phyloP scores from a whole-genome alignment of 2,888 invertebrate genomes.

The Trichogramma evanescens region DNA sequence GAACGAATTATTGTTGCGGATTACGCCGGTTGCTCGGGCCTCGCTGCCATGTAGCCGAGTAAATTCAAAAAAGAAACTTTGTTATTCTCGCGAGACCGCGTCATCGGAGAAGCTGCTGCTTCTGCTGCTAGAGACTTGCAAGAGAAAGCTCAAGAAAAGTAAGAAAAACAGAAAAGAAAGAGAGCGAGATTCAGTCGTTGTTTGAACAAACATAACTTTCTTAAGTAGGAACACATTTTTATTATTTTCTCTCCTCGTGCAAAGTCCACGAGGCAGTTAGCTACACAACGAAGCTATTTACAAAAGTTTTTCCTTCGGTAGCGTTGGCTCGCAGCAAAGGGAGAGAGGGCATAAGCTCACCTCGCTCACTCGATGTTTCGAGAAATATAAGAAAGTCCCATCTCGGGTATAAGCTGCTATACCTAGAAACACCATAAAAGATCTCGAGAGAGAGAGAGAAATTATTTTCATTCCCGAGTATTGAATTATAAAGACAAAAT shows the following conservation, averaged over 20 bases:
- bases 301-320: too few relatives aligned
- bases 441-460: background rate
- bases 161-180: too few relatives aligned
- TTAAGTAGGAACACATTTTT: slow-evolving; percentile 10
- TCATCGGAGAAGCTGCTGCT: background rate
- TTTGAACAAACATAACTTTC: slow-evolving; percentile 7
- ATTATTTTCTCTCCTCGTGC: slow-evolving; percentile 4
- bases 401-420: too few relatives aligned
- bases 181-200: background rate
- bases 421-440: background rate
- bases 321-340: too few relatives aligned
- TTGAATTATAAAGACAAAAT: background rate
- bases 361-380: too few relatives aligned
- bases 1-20: too few relatives aligned
- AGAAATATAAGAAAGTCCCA: too few relatives aligned
- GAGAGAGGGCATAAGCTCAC: too few relatives aligned
- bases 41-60: background rate
- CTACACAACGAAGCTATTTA: too few relatives aligned
- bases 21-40: too few relatives aligned
- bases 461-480: background rate
- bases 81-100: background rate
- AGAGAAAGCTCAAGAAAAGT: background rate
- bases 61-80: slow-evolving; percentile 12
- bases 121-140: background rate
- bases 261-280: background rate